Conservation (phyloP, 2,113 vertebrate species). For the Henicopernis longicauda region DNA sequence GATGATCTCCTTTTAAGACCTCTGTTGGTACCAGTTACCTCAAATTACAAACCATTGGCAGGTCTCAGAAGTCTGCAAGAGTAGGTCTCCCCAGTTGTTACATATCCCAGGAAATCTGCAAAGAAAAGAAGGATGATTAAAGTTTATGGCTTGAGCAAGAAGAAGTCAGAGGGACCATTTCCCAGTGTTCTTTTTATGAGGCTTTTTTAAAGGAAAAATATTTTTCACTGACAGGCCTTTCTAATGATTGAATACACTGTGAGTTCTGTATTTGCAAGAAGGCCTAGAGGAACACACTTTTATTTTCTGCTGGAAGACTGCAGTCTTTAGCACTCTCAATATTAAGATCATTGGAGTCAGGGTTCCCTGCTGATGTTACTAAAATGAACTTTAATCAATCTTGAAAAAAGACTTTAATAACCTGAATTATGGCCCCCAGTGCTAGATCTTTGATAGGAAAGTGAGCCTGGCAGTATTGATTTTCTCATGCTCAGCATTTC, state of each 20-base stretch:
- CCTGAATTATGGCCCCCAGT: not conserved
- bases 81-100: not conserved
- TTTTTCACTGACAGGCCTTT: not conserved
- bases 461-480: not conserved
- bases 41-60: not conserved
- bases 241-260: not conserved
- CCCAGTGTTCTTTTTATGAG: not conserved
- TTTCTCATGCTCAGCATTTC: not conserved
- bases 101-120: not conserved
- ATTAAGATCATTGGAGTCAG: not conserved
- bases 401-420: not conserved
- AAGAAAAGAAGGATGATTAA: not conserved
- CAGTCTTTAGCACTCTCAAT: not conserved
- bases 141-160: not conserved
- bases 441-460: not conserved
- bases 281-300: not conserved
- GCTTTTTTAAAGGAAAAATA: not conserved
- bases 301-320: not conserved
- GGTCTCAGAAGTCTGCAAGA: not conserved
- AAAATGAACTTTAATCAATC: slow-evolving; percentile 9
- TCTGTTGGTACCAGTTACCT: not conserved
- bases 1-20: not conserved
- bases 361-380: not conserved
- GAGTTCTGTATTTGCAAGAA: not conserved
- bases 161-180: not conserved